Conservation (phyloP, 2,797 vertebrate species). For the Setipinna tenuifilis region DNA sequence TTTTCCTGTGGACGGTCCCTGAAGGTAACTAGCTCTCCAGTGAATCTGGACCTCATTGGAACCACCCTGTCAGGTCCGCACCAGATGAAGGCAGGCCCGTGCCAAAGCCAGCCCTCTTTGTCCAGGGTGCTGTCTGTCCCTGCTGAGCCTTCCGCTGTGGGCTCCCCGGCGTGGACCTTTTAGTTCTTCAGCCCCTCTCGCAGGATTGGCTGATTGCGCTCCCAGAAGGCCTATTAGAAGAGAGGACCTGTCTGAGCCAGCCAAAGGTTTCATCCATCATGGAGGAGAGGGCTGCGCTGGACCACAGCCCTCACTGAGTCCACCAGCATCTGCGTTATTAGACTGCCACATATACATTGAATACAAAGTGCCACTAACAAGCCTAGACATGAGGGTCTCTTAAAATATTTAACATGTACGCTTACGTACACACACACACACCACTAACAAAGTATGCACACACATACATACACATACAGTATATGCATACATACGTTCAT, state of each 20-base stretch:
- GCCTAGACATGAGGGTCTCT: constrained; percentile 61
- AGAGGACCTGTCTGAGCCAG: constrained; percentile 68
- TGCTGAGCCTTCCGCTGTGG: constrained; percentile 46
- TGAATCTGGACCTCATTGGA: constrained; percentile 16
- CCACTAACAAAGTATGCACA: too few species aligned
- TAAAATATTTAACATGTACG: neutral
- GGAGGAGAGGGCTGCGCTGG: constrained; percentile 64
- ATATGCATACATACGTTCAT: too few species aligned
- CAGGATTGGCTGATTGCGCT: constrained; percentile 69
- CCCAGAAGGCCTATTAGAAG: constrained; percentile 77
- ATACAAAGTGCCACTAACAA: constrained; percentile 68
- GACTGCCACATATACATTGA: constrained; percentile 61
- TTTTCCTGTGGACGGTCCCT: neutral
- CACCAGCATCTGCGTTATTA: constrained; percentile 60
- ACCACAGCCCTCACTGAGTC: constrained; percentile 52
- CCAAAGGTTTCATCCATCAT: constrained; percentile 75
- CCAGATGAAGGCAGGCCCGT: neutral
- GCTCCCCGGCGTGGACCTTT: constrained; percentile 29
- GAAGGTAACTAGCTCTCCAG: neutral
- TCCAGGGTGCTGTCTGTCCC: constrained; percentile 52
- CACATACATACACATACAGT: too few species aligned
- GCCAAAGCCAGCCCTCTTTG: neutral
- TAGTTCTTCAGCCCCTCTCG: constrained; percentile 4
- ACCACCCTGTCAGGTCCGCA: constrained; percentile 43
- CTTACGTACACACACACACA: too few species aligned